Base-by-base conservation (phyloP, 2,113 vertebrate species). In the Malurus elegans region DNA sequence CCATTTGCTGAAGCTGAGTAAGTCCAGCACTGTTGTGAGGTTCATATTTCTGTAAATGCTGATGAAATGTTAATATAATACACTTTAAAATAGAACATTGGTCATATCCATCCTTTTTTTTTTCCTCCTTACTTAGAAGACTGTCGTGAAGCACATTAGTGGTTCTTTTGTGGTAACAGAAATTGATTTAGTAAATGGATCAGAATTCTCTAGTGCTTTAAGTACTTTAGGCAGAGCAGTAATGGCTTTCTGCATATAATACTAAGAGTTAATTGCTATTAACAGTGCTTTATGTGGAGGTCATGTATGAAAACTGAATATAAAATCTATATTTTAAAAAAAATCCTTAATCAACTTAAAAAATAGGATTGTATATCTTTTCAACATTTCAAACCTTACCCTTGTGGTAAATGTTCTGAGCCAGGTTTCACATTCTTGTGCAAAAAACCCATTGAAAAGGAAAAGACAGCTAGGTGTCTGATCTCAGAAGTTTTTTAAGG, bases 61-160 rank as follows among this genome's bases (percentile, higher is more conserved):
- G 97, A 82, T 92, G 78, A 92, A 61, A 86, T 97, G 83, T 92
- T 97, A 95, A 94, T 92, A 86, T 92, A 96, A 95, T 94, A 84
- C 58, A 78, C 78, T 94, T 90, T 70, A 83, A 95, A 95, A 90
- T 74, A 94, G 78, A 89, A 82, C 58, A 56, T 40, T 79, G 84
- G 80, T 91, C 83, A 91, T 84, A 82, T 23, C 44, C 31, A 32
- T 78, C 10, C 5, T 14, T 26, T 40, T 40, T 24, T 44, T 53
- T 60, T 28, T 36, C 18, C 10, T 26, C 8, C 65, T 75, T 47
- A 75, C 71, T 91, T 89, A n/a, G 87, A 72, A 81, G 75, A 88
- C 45, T 86, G 86, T 90, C 50, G n/a, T 86, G 40, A 70, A 94
- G n/a, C 79, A 65, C 72, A 90, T 94, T 94, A 81, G 79, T 10